Conservation (phyloP, 2,797 vertebrate species). For the Trachops cirrhosus region DNA sequence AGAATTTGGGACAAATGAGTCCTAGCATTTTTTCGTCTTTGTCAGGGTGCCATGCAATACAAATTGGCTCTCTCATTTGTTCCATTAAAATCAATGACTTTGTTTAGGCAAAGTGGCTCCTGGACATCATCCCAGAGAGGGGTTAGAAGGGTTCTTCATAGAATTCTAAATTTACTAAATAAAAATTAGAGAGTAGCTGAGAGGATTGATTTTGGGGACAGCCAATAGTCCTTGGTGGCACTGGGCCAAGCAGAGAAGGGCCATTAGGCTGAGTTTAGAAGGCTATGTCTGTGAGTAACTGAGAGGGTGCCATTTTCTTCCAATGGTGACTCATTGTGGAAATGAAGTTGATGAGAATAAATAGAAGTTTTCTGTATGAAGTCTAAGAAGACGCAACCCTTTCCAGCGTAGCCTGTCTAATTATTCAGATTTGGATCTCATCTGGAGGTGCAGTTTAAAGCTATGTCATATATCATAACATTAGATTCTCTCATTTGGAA, state of each 20-base stretch:
- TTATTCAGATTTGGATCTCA: constrained; percentile 42
- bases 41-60: constrained; percentile 60
- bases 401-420: constrained; percentile 11
- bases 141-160: constrained; percentile 68
- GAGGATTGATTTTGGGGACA: constrained; percentile 63
- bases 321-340: constrained; percentile 37
- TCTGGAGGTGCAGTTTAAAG: constrained; percentile 20
- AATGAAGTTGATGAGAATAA: constrained; percentile 54
- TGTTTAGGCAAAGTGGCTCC: constrained; percentile 72
- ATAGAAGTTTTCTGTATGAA: background rate
- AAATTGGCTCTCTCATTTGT: constrained; percentile 65
- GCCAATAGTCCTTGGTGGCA: constrained; percentile 51
- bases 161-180: constrained; percentile 72
- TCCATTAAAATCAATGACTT: constrained; percentile 74
- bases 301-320: constrained; percentile 28
- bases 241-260: constrained; percentile 22
- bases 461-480: constrained; percentile 39
- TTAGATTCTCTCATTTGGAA: constrained; percentile 37
- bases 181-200: constrained; percentile 58
- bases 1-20: constrained; percentile 59
- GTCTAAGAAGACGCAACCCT: constrained; percentile 25
- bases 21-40: constrained; percentile 49
- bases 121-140: constrained; percentile 70
- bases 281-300: background rate
- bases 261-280: constrained; percentile 7